phyloP scores from a whole-genome alignment of 2,888 invertebrate genomes.

The Phragmatobia fuliginosa region DNA sequence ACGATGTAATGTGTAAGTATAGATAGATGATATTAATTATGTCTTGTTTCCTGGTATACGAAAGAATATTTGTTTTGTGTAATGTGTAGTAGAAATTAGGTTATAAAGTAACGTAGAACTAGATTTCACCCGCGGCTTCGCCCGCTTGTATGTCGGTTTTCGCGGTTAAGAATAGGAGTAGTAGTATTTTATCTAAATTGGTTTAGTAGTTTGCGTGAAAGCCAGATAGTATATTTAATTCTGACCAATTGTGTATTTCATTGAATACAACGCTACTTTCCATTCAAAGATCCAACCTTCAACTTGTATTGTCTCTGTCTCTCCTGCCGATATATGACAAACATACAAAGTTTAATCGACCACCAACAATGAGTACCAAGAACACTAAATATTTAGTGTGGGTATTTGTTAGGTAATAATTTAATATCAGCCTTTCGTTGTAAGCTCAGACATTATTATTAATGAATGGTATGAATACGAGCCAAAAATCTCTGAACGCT shows the following conservation, averaged over 20 bases:
- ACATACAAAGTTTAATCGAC: background rate
- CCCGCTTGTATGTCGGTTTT: too few relatives aligned
- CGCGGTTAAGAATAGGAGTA: too few relatives aligned
- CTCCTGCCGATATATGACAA: too few relatives aligned
- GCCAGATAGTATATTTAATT: background rate
- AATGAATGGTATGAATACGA: background rate
- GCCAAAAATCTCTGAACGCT: background rate
- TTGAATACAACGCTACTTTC: too few relatives aligned
- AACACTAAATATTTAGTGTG: background rate
- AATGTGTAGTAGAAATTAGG: background rate
- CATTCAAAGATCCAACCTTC: too few relatives aligned
- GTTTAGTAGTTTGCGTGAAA: too few relatives aligned
- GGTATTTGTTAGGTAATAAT: background rate
- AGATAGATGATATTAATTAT: conserved; percentile 1
- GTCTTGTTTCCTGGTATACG: background rate
- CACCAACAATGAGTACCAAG: background rate
- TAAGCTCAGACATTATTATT: background rate
- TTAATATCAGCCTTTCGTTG: background rate
- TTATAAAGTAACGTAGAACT: background rate
- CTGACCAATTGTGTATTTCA: too few relatives aligned
- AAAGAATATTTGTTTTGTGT: background rate
- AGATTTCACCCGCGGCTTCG: too few relatives aligned
- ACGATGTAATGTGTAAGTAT: conserved; percentile 11
- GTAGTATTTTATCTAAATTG: too few relatives aligned
- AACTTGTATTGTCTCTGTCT: too few relatives aligned